Evolutionary conservation across 1,140 invertebrate species (phyloP).

Genomic region (Magallana ariakensis): DNA sequence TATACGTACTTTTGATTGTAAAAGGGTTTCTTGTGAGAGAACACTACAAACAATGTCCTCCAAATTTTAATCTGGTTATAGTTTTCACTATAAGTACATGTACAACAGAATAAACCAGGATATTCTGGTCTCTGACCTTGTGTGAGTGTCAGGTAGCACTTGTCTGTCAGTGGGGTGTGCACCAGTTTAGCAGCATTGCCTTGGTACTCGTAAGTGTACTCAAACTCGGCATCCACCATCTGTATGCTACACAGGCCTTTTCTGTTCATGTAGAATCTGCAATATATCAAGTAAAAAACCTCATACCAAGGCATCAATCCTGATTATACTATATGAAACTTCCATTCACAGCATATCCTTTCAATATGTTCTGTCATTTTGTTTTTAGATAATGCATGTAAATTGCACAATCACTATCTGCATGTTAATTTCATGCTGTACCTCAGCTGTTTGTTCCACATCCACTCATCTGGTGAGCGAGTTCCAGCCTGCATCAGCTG

Average conservation of each 20-base stretch:
- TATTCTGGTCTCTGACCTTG: constrained; percentile 82
- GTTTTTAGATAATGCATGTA: too few species aligned
- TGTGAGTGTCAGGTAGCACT: constrained; percentile 96
- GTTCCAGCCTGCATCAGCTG: constrained; percentile 86
- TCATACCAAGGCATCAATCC: neutral
- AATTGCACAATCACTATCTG: too few species aligned
- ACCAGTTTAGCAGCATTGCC: constrained; percentile 95
- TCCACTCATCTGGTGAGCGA: constrained; percentile 88
- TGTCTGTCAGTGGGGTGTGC: constrained; percentile 94
- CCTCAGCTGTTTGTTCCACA: constrained; percentile 97
- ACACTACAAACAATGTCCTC: too few species aligned
- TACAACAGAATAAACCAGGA: too few species aligned
- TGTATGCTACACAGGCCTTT: constrained; percentile 79
- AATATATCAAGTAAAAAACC: constrained; percentile 23
- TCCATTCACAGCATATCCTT: too few species aligned
- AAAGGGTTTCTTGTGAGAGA: too few species aligned
- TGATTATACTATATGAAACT: neutral
- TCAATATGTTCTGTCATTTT: too few species aligned
- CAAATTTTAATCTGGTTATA: too few species aligned
- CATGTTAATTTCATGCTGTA: constrained; percentile 73
- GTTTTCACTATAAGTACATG: too few species aligned
- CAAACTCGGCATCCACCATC: constrained; percentile 93
- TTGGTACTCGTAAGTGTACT: constrained; percentile 98
- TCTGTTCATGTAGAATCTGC: constrained; percentile 81
- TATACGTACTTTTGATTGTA: too few species aligned